Evolutionary conservation across 2,797 vertebrate species (phyloP), one percentile per base, ranked within the genome.

Genomic region (Erethizon dorsatum): DNA sequence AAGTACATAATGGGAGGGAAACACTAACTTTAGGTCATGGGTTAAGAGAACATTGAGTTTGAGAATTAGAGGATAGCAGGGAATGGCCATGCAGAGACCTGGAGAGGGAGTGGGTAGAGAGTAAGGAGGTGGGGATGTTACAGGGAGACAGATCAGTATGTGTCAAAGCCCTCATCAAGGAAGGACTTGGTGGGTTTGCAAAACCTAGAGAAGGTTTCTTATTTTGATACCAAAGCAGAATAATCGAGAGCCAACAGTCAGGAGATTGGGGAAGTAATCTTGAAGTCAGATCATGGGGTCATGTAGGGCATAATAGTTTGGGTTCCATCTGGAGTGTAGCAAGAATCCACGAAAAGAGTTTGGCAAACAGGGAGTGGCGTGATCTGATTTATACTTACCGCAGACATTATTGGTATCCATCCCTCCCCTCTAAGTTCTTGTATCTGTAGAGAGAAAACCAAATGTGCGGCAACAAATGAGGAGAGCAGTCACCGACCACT

Each of bases 51-150:
- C 9, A 22, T 22, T 82, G 73, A 47, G 13, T 6, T 31, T 84
- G 52, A 90, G 33, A 88, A 82, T 4, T 50, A 9, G 13, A 61
- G 18, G 31, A 63, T 5, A 41, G 4, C n/a, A 86, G 24, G 10
- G 88, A 93, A 79, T 9, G 69, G 3, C 5, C 18, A 4, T 0
- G 10, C 24, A 65, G 75, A 89, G 24, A 54, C 1, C 15, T 4
- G 1, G 33, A 0, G 45, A 24, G 5, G 20, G 0, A 57, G 18
- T 26, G 11, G 47, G 13, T 8, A 28, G 24, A 75, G 9, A 57
- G 33, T 45, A 10, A 79, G 17, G 3, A n/a, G 3, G 8, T 8
- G 3, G 2, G 11, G 4, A 2, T 57, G 2, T 69, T 24, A 1
- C 5, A 67, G 1, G 14, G 47, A 11, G 17, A 9, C 6, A 50